phyloP scores from a whole-genome alignment of 2,797 vertebrate species.

The Bradypus variegatus region DNA sequence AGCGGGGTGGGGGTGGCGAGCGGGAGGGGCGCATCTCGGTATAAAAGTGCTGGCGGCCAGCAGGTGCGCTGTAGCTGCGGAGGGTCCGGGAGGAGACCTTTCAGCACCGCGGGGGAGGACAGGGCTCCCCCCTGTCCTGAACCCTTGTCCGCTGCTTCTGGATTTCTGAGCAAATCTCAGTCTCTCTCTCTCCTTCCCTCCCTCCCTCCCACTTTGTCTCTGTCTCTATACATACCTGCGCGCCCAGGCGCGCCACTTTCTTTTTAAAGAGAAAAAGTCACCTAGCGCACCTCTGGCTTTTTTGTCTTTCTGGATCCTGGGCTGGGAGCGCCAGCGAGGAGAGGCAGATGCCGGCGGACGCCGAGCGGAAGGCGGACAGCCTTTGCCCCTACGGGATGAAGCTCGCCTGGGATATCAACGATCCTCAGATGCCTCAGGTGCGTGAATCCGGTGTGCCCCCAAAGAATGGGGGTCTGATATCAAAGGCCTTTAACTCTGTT shows the following conservation, averaged over 20 bases:
- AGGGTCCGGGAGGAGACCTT: not conserved
- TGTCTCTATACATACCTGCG: not conserved
- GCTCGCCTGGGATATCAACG: conserved; percentile 95
- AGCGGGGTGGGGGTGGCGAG: not conserved
- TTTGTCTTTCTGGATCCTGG: conserved; percentile 1
- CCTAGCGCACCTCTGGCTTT: not conserved
- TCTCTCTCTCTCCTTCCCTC: not conserved
- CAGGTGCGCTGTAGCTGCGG: accelerated
- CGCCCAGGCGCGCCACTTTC: too few species aligned
- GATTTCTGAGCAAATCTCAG: not conserved
- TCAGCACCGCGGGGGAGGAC: not conserved
- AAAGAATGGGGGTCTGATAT: not conserved
- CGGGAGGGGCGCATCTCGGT: not conserved
- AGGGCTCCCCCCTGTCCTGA: not conserved
- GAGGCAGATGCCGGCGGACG: conserved; percentile 72
- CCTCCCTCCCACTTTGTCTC: not conserved
- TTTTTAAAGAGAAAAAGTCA: not conserved
- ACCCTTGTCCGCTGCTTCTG: not conserved
- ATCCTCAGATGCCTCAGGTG: conserved; percentile 94
- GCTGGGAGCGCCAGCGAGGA: conserved; percentile 40
- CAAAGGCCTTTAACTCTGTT: not conserved
- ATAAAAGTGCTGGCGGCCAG: not conserved
- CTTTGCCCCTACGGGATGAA: conserved; percentile 81
- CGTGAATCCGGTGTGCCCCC: accelerated
- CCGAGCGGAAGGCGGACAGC: conserved; percentile 67